Evolutionary conservation across 2,113 vertebrate species (phyloP), one percentile per base, ranked within the genome.

Genomic region (Opisthocomus hoazin): DNA sequence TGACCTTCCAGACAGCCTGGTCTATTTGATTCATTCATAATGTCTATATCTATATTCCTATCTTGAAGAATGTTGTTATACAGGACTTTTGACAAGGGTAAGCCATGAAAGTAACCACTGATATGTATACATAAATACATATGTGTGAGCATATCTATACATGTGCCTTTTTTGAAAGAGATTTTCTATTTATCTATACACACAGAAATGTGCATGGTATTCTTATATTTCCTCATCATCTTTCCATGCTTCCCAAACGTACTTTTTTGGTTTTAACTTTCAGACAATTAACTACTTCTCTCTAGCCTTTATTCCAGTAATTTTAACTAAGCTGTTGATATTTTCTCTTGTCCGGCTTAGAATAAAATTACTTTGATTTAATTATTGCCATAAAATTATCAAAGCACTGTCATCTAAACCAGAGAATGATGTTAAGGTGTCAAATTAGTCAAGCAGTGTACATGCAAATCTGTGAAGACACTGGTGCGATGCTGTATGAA

Each of bases 291-390:
- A 53, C 24, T 51, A 29, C 37, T 87, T 26, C 22, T 81, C 29
- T 91, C 29, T 54, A 60, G 46, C 11, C 8, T 15, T 66, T 54
- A 87, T 66, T 80, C 15, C 26, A 77, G 15, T 37, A 87, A 89
- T 93, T 96, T 87, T 81, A 80, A 71, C 87, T 89, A 89, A 96
- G 43, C 46, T 50, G 66, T 84, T 92, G 79, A 61, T 84, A 89
- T 97, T 96, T 96, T 89, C 27, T 73, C 45, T 76, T 83, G 57
- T 95, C 90, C 97, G 79, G 56, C 34, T 91, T 76, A 51, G 26
- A 61, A 41, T 7, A 92, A 86, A 94, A 93, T 69, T 70, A 7
- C 57, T 94, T 82, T 94, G 86, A 95, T 95, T 93, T 95, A 97
- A 93, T 92, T 96, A 82, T 45, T 86, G 46, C 19, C 54, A 78